Evolutionary conservation across 2,797 vertebrate genomes (phyloP).

Genomic region (Schizopygopsis malacanthus): DNA sequence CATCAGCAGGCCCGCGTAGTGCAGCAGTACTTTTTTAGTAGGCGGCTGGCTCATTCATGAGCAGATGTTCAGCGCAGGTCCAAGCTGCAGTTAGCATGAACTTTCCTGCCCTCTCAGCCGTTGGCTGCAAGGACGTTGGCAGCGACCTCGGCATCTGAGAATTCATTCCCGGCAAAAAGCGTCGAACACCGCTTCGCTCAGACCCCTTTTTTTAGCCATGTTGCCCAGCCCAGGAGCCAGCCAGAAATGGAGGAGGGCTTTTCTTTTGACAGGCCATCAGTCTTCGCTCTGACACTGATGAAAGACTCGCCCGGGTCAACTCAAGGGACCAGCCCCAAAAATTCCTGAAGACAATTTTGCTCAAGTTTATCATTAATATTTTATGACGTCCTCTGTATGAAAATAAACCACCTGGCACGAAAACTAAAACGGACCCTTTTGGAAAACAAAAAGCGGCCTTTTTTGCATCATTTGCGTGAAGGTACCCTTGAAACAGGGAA

Average conservation of each 20-base stretch:
- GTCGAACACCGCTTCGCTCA: conserved; percentile 70
- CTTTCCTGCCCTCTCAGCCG: conserved; percentile 91
- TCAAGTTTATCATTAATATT: conserved; percentile 70
- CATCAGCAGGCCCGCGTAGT: conserved; percentile 88
- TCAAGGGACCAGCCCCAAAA: conserved; percentile 73
- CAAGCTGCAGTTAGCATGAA: conserved; percentile 94
- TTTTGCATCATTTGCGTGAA: conserved; percentile 6
- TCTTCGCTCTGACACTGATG: conserved; percentile 83
- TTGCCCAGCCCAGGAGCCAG: conserved; percentile 81
- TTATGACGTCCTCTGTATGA: conserved; percentile 63
- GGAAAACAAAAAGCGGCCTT: neutral
- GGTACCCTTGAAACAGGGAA: conserved; percentile 66
- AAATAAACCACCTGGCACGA: conserved; percentile 54
- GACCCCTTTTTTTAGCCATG: conserved; percentile 74
- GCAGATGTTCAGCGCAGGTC: conserved; percentile 99
- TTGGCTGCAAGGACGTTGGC: conserved; percentile 96
- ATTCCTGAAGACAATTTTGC: conserved; percentile 74
- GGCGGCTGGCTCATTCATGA: conserved; percentile 98
- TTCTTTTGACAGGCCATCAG: conserved; percentile 81
- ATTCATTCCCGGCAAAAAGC: conserved; percentile 84
- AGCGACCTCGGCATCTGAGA: conserved; percentile 88
- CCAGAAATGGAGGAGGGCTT: conserved; percentile 74
- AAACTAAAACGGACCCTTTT: conserved; percentile 4
- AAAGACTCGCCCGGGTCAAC: conserved; percentile 74
- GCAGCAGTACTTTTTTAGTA: conserved; percentile 69